These are phyloP conservation scores for Tuberolachnus salignus DNA, from an alignment of 2,888 invertebrate species.

Conservation along the genomic window DNA sequence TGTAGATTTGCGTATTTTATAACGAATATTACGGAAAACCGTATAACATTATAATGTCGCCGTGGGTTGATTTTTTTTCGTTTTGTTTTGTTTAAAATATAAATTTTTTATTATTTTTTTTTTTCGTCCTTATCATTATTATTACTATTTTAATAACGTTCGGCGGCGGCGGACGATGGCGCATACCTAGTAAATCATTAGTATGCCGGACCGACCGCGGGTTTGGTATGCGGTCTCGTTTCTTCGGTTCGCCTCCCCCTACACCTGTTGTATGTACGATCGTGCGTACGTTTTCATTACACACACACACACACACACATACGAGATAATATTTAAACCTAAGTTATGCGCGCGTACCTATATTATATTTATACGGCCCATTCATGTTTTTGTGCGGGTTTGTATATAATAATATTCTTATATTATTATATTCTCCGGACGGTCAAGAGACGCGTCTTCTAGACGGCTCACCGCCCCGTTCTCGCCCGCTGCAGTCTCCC, in stretches of 20 bases:
- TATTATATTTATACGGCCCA: background rate
- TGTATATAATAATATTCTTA: too few species aligned
- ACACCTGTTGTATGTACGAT: background rate
- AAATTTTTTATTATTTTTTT: background rate
- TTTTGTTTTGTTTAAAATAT: background rate
- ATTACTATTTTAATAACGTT: slow-evolving; percentile 29
- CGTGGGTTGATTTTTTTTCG: too few species aligned
- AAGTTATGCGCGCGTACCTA: background rate
- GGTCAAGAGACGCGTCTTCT: background rate
- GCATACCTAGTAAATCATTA: slow-evolving; percentile 53
- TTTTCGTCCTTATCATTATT: background rate
- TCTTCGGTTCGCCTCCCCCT: slow-evolving; percentile 43
- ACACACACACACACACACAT: background rate
- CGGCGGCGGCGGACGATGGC: slow-evolving; percentile 28
- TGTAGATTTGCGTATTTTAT: too few species aligned
- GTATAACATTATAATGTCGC: slow-evolving; percentile 6
- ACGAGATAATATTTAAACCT: background rate
- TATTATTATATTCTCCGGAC: background rate
- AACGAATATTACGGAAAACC: too few species aligned
- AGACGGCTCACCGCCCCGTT: too few species aligned
- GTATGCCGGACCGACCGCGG: slow-evolving; percentile 52
- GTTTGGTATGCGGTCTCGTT: slow-evolving; percentile 57
- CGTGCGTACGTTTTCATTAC: background rate
- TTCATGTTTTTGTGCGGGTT: slow-evolving; percentile 12
- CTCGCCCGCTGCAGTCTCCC: background rate